These are phyloP conservation scores for Agrochola lota DNA, from an alignment of 2,888 invertebrate species.

Conservation along the genomic window DNA sequence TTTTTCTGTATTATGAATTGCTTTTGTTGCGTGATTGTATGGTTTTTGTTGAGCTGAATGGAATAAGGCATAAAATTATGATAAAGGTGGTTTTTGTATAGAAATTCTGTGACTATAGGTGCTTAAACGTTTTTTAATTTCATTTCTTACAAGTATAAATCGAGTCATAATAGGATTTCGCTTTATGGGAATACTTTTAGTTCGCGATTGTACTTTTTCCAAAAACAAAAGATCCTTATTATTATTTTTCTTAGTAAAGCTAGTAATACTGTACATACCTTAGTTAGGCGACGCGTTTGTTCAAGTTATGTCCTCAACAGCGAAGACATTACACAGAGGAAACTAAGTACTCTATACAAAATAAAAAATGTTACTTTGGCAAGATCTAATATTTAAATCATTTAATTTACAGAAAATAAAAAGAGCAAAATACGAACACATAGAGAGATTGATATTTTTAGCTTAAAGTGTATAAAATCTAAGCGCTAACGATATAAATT, in stretches of 20 bases:
- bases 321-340: slow-evolving; percentile 69
- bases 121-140: slow-evolving; percentile 22
- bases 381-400: slow-evolving; percentile 79
- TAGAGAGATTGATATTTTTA: slow-evolving; percentile 68
- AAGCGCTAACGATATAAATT: slow-evolving; percentile 79
- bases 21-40: slow-evolving; percentile 53
- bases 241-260: slow-evolving; percentile 87
- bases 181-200: slow-evolving; percentile 7
- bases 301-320: slow-evolving; percentile 65
- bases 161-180: background rate
- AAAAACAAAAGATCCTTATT: slow-evolving; percentile 72
- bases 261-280: slow-evolving; percentile 90
- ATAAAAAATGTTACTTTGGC: slow-evolving; percentile 84
- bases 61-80: slow-evolving; percentile 22
- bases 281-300: slow-evolving; percentile 80
- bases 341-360: slow-evolving; percentile 80
- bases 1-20: slow-evolving; percentile 46
- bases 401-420: slow-evolving; percentile 71
- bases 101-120: slow-evolving; percentile 6
- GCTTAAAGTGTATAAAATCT: slow-evolving; percentile 74
- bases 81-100: slow-evolving; percentile 26
- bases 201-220: slow-evolving; percentile 71
- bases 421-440: slow-evolving; percentile 69
- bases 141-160: background rate
- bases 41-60: slow-evolving; percentile 41